Base-by-base conservation (phyloP, 2,113 vertebrate genomes). In the Hylia prasina region DNA sequence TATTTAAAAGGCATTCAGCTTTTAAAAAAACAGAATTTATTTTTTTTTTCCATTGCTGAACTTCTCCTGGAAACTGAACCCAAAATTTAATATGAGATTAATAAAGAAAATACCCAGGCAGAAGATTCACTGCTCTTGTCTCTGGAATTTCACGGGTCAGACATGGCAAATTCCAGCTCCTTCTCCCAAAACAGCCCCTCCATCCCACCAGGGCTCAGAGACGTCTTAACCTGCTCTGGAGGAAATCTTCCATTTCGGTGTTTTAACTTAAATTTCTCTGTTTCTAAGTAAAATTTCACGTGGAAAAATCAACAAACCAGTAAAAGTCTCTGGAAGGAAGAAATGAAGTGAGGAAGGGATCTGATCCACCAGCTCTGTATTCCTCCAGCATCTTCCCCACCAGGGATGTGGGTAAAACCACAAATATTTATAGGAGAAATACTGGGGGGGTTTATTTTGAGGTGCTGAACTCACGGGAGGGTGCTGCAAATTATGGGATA, bases 371-470 rank as follows among this genome's bases (percentile, higher is more conserved):
- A 9, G 31, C n/a, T 37, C 76, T 7, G 0, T 2, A 10, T 37
- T 73, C 40, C 57, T n/a, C 22, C 69, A 30, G 33, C 13, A 35
- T 10, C 58, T 77, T n/a, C 25, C 45, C 35, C 33, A 42, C 5
- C 44, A n/a, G 35, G 1, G 15, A 13, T 19, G 10, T 1, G 10
- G 27, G 39, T 28, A 64, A 58, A 91, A n/a, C 24, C 6, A 24
- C 8, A 35, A 31, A 21, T 39, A 69, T 40, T 37, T 35, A 4
- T 1, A 16, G 58, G 13, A 51, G 21, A 11, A 20, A 20, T n/a
- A 50, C 6, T 0, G 9, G 2, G 7, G 3, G 11, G 7, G 10
- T 5, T 33, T 39, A 4, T 44, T 31, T 17, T 7, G 2, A 45
- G 22, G 42, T 33, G 57, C 45, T 61, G 40, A 1, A 30, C n/a